Conservation (phyloP, 2,797 vertebrate genomes). For the Vireo griseus region DNA sequence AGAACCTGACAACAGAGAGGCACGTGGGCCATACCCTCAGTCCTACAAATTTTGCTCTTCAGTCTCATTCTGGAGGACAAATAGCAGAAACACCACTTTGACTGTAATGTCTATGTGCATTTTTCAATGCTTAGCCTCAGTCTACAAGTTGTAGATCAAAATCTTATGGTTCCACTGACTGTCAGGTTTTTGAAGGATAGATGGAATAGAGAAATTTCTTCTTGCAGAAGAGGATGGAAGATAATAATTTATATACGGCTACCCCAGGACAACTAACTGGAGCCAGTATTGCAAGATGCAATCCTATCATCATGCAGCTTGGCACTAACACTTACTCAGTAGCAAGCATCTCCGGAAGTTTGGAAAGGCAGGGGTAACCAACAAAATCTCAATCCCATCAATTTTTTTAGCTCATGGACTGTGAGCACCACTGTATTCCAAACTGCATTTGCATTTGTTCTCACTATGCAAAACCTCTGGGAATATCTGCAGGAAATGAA, state of each 20-base stretch:
- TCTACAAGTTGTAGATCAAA: not conserved
- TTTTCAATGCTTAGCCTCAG: not conserved
- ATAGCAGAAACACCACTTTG: not conserved
- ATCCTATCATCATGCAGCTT: not conserved
- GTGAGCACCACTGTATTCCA: not conserved
- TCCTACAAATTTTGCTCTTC: not conserved
- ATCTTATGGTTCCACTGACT: not conserved
- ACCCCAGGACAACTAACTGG: not conserved
- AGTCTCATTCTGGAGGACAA: not conserved
- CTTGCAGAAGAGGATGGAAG: not conserved
- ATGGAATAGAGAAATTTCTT: not conserved
- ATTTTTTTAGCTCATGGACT: not conserved
- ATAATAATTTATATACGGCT: not conserved
- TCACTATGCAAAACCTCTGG: not conserved
- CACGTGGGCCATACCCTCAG: accelerated
- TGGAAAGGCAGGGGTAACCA: accelerated
- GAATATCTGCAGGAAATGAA: not conserved
- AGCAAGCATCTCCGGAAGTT: not conserved
- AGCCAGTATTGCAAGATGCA: not conserved
- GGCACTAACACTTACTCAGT: not conserved
- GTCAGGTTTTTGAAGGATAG: not conserved
- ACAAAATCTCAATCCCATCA: not conserved
- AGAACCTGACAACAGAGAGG: not conserved
- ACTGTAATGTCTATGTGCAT: not conserved
- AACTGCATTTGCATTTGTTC: not conserved